Percentiles rank a stretch among this genome's conserved stretches.
These are phyloP conservation scores for Phyllotis vaccarum DNA, from an alignment of 2,797 vertebrate species.

Conservation along the genomic window DNA sequence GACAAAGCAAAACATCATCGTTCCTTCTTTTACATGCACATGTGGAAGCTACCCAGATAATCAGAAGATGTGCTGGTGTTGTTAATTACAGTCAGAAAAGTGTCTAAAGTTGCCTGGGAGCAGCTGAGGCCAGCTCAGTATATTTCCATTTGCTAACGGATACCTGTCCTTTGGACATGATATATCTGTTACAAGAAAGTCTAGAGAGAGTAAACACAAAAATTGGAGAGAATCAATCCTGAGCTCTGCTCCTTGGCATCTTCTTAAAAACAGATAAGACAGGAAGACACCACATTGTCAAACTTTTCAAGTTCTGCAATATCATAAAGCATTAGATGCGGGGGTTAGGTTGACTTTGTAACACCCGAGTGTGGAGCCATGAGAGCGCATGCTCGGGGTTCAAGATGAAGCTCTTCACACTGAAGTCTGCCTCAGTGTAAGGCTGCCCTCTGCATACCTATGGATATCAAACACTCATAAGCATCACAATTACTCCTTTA, in stretches of 20 bases:
- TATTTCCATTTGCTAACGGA: conserved; percentile 22
- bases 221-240: neutral
- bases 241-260: neutral
- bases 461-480: neutral
- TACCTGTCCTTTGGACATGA: neutral
- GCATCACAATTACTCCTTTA: neutral
- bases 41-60: conserved; percentile 2
- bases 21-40: neutral
- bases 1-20: conserved; percentile 18
- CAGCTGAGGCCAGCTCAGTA: neutral
- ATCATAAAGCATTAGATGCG: neutral
- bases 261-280: neutral
- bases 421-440: neutral
- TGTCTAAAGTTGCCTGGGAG: neutral
- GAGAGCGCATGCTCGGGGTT: neutral
- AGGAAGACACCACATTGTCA: neutral
- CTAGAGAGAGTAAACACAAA: conserved; percentile 29
- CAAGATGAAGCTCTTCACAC: neutral
- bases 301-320: neutral
- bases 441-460: neutral
- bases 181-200: neutral
- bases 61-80: neutral
- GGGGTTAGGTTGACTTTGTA: neutral
- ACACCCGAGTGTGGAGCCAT: neutral
- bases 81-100: neutral